These are phyloP conservation scores for Lasaia peninsularis DNA, from an alignment of 1,140 invertebrate genomes.

Conservation along the genomic window DNA sequence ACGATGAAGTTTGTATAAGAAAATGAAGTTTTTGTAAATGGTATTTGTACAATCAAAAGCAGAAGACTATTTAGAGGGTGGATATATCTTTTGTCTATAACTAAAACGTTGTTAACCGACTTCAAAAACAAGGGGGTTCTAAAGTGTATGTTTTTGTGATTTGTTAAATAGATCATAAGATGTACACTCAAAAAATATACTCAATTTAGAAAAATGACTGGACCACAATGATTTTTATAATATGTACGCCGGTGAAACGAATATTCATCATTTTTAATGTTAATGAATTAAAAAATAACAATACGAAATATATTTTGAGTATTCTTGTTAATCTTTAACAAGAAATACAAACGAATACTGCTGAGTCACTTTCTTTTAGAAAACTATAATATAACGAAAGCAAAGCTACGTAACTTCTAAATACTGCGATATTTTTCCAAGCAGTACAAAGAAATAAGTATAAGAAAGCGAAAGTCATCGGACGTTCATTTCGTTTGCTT, in stretches of 20 bases:
- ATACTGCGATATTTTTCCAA: conserved; percentile 7
- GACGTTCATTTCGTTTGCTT: conserved; percentile 18
- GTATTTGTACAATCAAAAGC: background rate
- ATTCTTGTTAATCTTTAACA: background rate
- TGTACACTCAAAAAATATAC: too few species aligned
- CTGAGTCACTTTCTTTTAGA: background rate
- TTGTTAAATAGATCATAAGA: too few species aligned
- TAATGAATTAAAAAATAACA: too few species aligned
- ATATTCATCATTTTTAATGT: too few species aligned
- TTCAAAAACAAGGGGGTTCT: too few species aligned
- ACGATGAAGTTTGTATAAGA: background rate
- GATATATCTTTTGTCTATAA: background rate
- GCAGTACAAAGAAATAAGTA: conserved; percentile 16
- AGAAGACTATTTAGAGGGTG: too few species aligned
- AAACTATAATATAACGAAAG: background rate
- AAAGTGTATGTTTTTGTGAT: too few species aligned
- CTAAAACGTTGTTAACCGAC: too few species aligned
- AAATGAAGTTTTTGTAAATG: background rate
- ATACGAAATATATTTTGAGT: background rate
- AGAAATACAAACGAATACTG: background rate
- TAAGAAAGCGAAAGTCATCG: conserved; percentile 20
- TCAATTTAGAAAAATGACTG: too few species aligned
- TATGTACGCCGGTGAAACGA: too few species aligned
- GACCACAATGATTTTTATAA: too few species aligned
- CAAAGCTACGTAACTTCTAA: conserved; percentile 5